phyloP scores from a whole-genome alignment of 2,888 invertebrate genomes.

The Chrysolina americana region DNA sequence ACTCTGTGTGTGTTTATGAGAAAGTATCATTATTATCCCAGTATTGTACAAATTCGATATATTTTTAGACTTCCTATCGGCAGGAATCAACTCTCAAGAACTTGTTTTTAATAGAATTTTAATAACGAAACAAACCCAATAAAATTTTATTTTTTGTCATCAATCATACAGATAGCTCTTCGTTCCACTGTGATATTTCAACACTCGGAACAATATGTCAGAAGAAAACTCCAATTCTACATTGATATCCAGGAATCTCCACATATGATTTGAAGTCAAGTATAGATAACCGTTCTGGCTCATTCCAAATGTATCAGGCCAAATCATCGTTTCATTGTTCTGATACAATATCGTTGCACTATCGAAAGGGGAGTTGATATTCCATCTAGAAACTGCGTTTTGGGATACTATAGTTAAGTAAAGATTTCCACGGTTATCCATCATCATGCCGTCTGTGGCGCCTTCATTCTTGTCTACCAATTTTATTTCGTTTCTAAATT shows the following conservation, averaged over 20 bases:
- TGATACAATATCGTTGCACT: constrained; percentile 70
- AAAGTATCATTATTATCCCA: too few relatives aligned
- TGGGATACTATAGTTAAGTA: too few relatives aligned
- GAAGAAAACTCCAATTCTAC: constrained; percentile 36
- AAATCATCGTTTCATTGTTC: constrained; percentile 77
- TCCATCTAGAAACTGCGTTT: too few relatives aligned
- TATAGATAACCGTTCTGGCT: constrained; percentile 77
- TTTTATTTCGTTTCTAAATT: constrained; percentile 57
- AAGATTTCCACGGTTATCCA: too few relatives aligned
- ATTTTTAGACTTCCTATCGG: too few relatives aligned
- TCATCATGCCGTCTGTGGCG: too few relatives aligned
- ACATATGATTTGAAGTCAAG: constrained; percentile 73
- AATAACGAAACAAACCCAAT: background rate
- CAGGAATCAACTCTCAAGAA: too few relatives aligned
- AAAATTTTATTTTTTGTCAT: background rate
- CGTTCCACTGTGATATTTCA: constrained; percentile 52
- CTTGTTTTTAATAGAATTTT: too few relatives aligned
- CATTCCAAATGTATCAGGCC: constrained; percentile 80
- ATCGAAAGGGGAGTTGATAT: constrained; percentile 73
- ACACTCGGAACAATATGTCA: constrained; percentile 53
- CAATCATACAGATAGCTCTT: constrained; percentile 55
- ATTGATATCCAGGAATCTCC: constrained; percentile 49
- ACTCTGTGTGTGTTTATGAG: too few relatives aligned
- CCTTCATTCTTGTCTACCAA: constrained; percentile 72
- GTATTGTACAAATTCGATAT: too few relatives aligned